Percentiles rank a stretch among this genome's conserved stretches.
These are phyloP conservation scores for Zoroaster sp. DNA, from an alignment of 53 echinoderm and acorn worm genomes.

Conservation along the genomic window DNA sequence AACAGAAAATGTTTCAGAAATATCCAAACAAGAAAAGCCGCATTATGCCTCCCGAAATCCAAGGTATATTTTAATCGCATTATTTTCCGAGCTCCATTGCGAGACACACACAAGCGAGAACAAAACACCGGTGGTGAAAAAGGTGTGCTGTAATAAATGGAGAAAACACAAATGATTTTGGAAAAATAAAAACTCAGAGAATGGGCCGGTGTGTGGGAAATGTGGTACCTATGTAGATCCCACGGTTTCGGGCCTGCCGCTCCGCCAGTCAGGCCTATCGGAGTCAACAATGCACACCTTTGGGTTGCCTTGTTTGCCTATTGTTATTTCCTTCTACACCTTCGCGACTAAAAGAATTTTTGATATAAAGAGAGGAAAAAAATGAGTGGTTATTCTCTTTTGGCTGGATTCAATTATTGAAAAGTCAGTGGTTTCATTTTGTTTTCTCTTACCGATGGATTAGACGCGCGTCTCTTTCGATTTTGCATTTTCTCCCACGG, in stretches of 20 bases:
- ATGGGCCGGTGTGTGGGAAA: constrained; percentile 34
- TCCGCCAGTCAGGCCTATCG: background rate
- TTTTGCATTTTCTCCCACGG: constrained; percentile 37
- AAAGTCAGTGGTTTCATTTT: constrained; percentile 36
- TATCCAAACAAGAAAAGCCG: background rate
- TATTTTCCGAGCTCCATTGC: background rate
- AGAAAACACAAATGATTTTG: background rate
- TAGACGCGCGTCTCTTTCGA: constrained; percentile 8
- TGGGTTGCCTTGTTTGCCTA: background rate
- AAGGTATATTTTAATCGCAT: background rate
- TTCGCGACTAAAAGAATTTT: background rate
- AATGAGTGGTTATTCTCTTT: background rate
- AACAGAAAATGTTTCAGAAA: background rate
- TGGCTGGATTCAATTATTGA: constrained; percentile 9
- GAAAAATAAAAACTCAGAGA: background rate
- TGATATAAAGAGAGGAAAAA: background rate
- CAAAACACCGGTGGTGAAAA: background rate
- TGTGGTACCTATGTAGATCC: background rate
- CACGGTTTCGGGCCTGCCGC: background rate
- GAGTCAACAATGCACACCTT: constrained; percentile 1
- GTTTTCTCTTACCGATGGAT: background rate
- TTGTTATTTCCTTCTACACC: constrained; percentile 10
- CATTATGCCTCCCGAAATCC: background rate
- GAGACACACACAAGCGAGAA: background rate
- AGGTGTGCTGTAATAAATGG: background rate